These are phyloP conservation scores for Alosa sapidissima DNA, from an alignment of 2,797 vertebrate genomes.

Conservation along the genomic window DNA sequence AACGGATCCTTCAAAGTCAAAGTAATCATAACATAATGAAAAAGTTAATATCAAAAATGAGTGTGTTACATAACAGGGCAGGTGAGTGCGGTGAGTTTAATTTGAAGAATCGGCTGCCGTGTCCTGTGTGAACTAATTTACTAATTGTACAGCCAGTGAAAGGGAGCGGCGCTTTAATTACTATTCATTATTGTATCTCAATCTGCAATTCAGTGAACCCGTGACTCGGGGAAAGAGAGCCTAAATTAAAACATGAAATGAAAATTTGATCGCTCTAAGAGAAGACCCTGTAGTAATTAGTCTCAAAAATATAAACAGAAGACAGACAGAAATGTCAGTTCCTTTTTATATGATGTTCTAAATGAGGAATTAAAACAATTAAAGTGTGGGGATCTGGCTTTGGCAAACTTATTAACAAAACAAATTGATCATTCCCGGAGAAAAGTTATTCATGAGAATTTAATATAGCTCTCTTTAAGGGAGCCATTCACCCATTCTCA, in stretches of 20 bases:
- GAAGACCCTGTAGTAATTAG: conserved; percentile 62
- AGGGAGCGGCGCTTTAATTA: conserved; percentile 53
- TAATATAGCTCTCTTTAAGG: conserved; percentile 56
- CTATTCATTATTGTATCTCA: conserved; percentile 54
- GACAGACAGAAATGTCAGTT: conserved; percentile 55
- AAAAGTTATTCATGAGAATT: conserved; percentile 48
- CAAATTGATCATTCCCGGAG: conserved; percentile 63
- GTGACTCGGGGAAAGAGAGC: conserved; percentile 47
- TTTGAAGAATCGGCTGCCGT: conserved; percentile 30
- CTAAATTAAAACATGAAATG: conserved; percentile 55
- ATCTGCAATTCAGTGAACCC: conserved; percentile 51
- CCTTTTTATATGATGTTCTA: conserved; percentile 65
- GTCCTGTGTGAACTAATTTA: conserved; percentile 42
- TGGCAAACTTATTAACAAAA: conserved; percentile 71
- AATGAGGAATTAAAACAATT: conserved; percentile 68
- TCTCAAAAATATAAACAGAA: conserved; percentile 60
- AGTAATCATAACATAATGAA: conserved; percentile 45
- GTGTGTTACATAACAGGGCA: conserved; percentile 43
- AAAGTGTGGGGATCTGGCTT: conserved; percentile 59
- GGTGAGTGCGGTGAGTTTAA: conserved; percentile 25
- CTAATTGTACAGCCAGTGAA: conserved; percentile 47
- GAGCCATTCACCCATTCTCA: conserved; percentile 59
- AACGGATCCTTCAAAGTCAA: conserved; percentile 13
- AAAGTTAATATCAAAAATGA: conserved; percentile 49
- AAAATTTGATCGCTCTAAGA: conserved; percentile 60